Percentiles rank a stretch among this genome's conserved stretches.
Evolutionary conservation across 2,797 vertebrate genomes (phyloP).

Genomic region (Danio choprae): DNA sequence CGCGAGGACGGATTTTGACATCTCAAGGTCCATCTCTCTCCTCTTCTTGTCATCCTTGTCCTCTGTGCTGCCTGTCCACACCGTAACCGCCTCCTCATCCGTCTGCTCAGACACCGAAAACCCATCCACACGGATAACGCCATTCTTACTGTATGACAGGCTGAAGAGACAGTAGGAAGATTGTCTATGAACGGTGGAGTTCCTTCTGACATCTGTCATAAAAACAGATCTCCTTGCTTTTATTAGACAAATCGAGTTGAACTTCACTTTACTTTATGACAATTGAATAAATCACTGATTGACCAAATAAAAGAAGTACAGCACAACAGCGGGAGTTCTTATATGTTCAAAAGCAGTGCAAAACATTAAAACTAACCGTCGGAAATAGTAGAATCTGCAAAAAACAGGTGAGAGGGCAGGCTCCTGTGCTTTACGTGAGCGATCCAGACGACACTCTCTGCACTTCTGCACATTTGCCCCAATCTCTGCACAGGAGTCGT

Average conservation of each 20-base stretch:
- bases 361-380: slow-evolving; percentile 82
- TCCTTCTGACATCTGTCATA: neutral
- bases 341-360: neutral
- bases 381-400: slow-evolving; percentile 98
- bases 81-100: slow-evolving; percentile 91
- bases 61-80: slow-evolving; percentile 86
- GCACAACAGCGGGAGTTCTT: neutral
- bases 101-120: slow-evolving; percentile 96
- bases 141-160: slow-evolving; percentile 97
- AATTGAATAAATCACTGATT: neutral
- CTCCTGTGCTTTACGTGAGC: slow-evolving; percentile 94
- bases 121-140: slow-evolving; percentile 94
- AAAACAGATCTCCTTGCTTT: neutral
- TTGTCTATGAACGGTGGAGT: neutral
- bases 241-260: neutral
- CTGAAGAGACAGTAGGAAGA: slow-evolving; percentile 69
- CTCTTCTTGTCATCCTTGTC: slow-evolving; percentile 65
- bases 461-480: slow-evolving; percentile 97
- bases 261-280: neutral
- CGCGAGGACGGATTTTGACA: slow-evolving; percentile 92
- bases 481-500: slow-evolving; percentile 97
- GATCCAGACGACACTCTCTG: slow-evolving; percentile 92
- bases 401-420: slow-evolving; percentile 93
- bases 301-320: neutral
- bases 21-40: slow-evolving; percentile 87